Evolutionary conservation across 1,140 invertebrate genomes (phyloP).

Genomic region (Amphibalanus amphitrite): DNA sequence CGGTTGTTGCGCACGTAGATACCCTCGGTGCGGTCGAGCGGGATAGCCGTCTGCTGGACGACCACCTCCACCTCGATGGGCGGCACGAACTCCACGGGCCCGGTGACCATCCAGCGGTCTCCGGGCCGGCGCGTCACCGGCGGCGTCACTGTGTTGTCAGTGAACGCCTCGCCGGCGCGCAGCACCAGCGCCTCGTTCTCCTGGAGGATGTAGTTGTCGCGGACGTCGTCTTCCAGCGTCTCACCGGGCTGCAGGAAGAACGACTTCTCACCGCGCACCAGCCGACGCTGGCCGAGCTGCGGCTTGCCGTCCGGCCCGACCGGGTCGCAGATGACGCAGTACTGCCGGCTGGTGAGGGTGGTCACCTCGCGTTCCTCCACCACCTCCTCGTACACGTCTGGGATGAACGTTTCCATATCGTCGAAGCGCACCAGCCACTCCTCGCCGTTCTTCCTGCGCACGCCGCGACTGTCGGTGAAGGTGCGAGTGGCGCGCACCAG

Average conservation of each 20-base stretch:
- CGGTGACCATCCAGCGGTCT: conserved; percentile 35
- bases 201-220: conserved; percentile 31
- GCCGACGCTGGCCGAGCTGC: conserved; percentile 31
- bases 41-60: conserved; percentile 29
- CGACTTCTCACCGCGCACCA: conserved; percentile 32
- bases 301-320: conserved; percentile 28
- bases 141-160: conserved; percentile 21
- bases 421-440: conserved; percentile 33
- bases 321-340: conserved; percentile 33
- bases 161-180: conserved; percentile 28
- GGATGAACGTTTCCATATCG: conserved; percentile 34
- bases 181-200: conserved; percentile 35
- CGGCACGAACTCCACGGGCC: conserved; percentile 34
- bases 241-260: conserved; percentile 35
- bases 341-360: conserved; percentile 31
- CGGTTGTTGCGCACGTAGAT: conserved; percentile 36
- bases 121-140: conserved; percentile 26
- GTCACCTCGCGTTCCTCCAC: conserved; percentile 30
- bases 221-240: conserved; percentile 29
- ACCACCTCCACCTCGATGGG: conserved; percentile 34
- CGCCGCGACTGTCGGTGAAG: conserved; percentile 31
- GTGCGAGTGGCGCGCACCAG: conserved; percentile 30
- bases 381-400: conserved; percentile 34
- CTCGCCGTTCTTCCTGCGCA: conserved; percentile 32
- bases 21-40: conserved; percentile 36